A percentile compares a stretch with the other conserved stretches of the same genome.
phyloP scores from a whole-genome alignment of 2,888 invertebrate genomes.

The Drosophila ezoana region DNA sequence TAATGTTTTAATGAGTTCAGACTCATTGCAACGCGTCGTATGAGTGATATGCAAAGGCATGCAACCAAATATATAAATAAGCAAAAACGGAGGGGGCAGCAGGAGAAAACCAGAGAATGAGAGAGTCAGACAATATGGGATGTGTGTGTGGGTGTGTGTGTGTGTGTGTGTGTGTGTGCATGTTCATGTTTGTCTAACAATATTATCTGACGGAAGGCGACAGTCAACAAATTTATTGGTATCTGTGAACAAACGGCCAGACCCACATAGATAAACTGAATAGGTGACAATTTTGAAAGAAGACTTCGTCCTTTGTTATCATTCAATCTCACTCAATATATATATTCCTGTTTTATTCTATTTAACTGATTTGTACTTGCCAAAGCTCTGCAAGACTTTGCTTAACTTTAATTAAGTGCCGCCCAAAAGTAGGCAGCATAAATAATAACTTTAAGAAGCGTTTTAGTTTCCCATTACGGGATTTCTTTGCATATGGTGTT shows the following conservation, averaged over 20 bases:
- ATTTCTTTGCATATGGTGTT: too few species aligned
- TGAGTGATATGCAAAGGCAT: background rate
- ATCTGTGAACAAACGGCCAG: constrained; percentile 1
- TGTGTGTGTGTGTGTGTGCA: too few species aligned
- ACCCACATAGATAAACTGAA: too few species aligned
- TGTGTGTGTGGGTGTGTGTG: background rate
- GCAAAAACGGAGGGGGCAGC: too few species aligned
- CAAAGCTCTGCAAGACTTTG: background rate
- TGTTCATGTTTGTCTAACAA: too few species aligned
- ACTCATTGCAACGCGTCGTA: background rate
- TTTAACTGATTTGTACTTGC: background rate
- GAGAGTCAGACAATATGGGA: background rate
- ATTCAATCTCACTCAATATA: background rate
- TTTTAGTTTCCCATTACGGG: too few species aligned
- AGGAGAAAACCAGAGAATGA: background rate
- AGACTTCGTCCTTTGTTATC: background rate
- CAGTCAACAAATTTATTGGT: too few species aligned
- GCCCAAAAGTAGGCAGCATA: background rate
- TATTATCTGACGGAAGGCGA: too few species aligned
- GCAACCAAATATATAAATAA: background rate
- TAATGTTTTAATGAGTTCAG: background rate
- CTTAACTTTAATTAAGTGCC: background rate
- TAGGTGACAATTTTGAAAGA: background rate
- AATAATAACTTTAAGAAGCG: too few species aligned
- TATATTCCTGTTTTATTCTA: too few species aligned